These are phyloP conservation scores for Nannobrachium achirus DNA, from an alignment of 2,113 vertebrate species.

Conservation along the genomic window DNA sequence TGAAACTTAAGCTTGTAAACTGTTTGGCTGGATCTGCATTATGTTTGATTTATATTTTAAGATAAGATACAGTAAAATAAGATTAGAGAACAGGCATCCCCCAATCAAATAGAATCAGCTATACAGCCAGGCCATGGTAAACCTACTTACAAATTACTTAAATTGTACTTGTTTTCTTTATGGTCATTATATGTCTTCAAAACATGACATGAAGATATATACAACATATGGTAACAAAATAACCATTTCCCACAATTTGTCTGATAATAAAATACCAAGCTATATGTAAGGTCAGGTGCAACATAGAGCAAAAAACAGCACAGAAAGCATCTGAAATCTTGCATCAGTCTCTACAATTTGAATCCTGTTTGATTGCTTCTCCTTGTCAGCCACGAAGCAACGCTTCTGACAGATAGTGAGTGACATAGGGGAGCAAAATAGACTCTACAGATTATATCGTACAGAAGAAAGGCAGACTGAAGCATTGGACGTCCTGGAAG, in stretches of 20 bases:
- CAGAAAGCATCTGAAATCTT: neutral
- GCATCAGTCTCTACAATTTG: neutral
- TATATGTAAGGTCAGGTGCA: neutral
- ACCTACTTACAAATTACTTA: too few species aligned
- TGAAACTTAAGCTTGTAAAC: too few species aligned
- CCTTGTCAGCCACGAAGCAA: constrained; percentile 3
- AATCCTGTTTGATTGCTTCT: constrained; percentile 2
- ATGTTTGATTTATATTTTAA: too few species aligned
- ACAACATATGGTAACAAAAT: neutral
- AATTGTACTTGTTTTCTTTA: too few species aligned
- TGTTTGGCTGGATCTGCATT: too few species aligned
- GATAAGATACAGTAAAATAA: too few species aligned
- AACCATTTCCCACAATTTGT: neutral
- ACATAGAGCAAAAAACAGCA: neutral
- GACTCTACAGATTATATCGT: neutral
- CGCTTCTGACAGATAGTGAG: neutral
- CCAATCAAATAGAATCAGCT: constrained; percentile 8
- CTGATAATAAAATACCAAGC: neutral
- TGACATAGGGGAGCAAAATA: neutral
- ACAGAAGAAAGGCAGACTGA: constrained; percentile 14
- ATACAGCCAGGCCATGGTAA: neutral
- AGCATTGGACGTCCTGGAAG: constrained; percentile 19
- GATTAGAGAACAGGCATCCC: neutral
- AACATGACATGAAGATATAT: neutral
- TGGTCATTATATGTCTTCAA: too few species aligned